Base-by-base conservation (phyloP, 2,113 vertebrate species). In the Seriola aureovittata region DNA sequence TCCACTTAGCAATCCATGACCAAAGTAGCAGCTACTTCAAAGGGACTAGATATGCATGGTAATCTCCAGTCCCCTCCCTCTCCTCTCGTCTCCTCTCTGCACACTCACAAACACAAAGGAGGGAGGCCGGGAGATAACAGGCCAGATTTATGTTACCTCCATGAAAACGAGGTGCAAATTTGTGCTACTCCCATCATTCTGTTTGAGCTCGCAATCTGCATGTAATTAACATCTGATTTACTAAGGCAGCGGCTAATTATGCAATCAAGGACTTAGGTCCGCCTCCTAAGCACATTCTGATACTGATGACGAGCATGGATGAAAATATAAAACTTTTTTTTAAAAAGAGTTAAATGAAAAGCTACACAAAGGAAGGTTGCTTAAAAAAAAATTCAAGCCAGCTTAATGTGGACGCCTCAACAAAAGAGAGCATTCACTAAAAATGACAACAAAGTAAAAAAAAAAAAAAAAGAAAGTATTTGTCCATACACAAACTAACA, bases 211-310 rank as follows among this genome's bases (percentile, higher is more conserved):
- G 14, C 79, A 86, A 87, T 92, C 86, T 88, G 71, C 85, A 76
- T 88, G 78, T 83, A 89, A 91, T 93, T 92, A 92, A 82, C 81
- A 80, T 90, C 66, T 84, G 85, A 88, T 87, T 91, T 69, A 82
- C 65, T n/a, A 19, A 79, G 42, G 74, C 80, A 75, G 82, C 80
- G 23, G 78, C 81, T 92, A 87, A 87, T 88, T 92, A 88, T 82
- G 70, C 83, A 89, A 90, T 90, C 85, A 87, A 81, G 21, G 86
- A 86, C 40, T 81, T 65, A 64, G 36, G 71, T 63, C 77, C 17
- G 48, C 77, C 75, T 86, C 76, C 52, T 50, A 66, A 82, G 60
- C 65, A 59, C 50, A 62, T 80, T 58, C 57, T 32, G 68, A 46
- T 19, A 67, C 38, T 68, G 78, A 85, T 60, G 81, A 68, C 12